Conservation (phyloP, 2,113 vertebrate species). For the Gasterosteus aculeatus region DNA sequence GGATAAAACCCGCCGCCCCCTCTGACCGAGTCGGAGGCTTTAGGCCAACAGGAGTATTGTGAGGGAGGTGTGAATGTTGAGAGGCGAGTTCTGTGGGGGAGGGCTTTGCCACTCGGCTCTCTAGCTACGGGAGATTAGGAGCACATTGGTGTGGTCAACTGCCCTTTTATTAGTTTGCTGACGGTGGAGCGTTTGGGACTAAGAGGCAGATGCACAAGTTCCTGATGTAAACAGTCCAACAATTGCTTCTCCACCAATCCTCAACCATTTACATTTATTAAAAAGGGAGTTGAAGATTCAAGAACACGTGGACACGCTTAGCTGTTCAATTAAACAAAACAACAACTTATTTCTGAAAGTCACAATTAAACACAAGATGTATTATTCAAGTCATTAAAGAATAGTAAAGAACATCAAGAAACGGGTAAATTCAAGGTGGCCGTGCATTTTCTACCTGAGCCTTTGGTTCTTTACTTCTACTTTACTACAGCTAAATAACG, state of each 20-base stretch:
- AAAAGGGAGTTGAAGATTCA: neutral
- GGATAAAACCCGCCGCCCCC: conserved; percentile 29
- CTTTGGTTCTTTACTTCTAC: no score
- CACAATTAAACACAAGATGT: neutral
- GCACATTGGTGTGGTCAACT: neutral
- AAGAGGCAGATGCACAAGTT: neutral
- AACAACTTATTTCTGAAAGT: neutral
- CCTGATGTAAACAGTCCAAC: conserved; percentile 8
- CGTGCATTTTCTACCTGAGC: no score
- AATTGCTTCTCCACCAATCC: neutral
- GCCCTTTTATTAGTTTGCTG: neutral
- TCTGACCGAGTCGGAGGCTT: conserved; percentile 16
- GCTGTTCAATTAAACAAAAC: neutral
- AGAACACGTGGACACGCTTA: neutral
- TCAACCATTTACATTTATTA: conserved; percentile 4
- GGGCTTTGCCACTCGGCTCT: neutral
- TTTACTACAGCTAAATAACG: no score
- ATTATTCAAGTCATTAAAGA: neutral
- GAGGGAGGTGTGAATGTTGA: conserved; percentile 15
- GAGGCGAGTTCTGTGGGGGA: neutral
- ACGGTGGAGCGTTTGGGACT: neutral
- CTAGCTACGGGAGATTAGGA: neutral
- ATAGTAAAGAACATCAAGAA: neutral
- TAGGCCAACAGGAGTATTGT: conserved; percentile 17
- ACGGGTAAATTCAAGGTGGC: neutral